Base-by-base conservation (phyloP, 2,888 invertebrate species). In the Eupelmus urozonus region DNA sequence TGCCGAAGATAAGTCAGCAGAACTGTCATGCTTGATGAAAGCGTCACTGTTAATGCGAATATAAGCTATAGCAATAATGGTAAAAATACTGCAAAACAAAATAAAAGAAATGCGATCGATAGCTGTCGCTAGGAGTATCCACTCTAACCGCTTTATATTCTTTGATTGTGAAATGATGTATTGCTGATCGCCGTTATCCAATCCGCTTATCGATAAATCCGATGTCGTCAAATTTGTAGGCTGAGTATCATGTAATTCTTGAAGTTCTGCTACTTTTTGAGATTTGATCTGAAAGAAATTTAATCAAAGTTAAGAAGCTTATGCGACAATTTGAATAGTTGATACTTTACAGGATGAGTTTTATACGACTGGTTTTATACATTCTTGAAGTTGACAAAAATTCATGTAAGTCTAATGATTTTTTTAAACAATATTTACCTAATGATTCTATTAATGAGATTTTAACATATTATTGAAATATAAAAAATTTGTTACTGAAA, bases 91-190 rank as follows among this genome's bases (percentile, higher is more conserved):
- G 20, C 65, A 76, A 34, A 79, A 72, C 11, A 79, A 29, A 7
- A 79, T 1, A 63, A 79, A 79, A 29, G 66, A 72, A 20, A 79
- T 1, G 9, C 79, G 75, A 71, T 79, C 79, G 11, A 79, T 53
- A 34, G 76, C 75, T 3, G 72, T 76, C n/a, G 76, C 79, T 60
- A 79, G 25, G n/a, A 76, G 67, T 62, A 79, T 66, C 76, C 75
- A 79, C 16, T 79, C 76, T 25, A 79, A 60, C 53, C 59, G 40
- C 11, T 40, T 76, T 0, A 57, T 42, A 2, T 67, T 60, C 2
- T 51, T 60, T n/a, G 76, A 75, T 72, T 66, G 71, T n/a, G 55
- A 63, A 49, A 79, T 75, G 29, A 79, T 76, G 25, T 29, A 62
- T 49, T 74, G 53, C 4, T 45, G 66, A 57, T 79, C 79, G 25